A percentile compares a stretch with the other conserved stretches of the same genome.
Conservation (phyloP, 2,113 vertebrate genomes). For the Dryoscopus gambensis region DNA sequence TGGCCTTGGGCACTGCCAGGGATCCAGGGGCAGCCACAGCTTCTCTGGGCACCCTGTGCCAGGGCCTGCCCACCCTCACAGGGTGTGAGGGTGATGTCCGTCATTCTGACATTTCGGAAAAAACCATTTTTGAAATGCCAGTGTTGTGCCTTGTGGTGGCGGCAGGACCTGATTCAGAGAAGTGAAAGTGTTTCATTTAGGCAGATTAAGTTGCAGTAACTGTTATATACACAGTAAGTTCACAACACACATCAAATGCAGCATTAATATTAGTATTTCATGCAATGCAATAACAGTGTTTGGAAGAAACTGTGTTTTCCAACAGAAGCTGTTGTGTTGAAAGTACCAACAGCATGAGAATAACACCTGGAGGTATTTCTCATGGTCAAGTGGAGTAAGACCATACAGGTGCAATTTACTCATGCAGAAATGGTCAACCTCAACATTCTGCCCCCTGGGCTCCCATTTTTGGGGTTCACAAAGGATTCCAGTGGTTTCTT, state of each 20-base stretch:
- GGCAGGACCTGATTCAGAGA: not conserved
- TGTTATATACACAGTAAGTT: not conserved
- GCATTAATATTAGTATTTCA: not conserved
- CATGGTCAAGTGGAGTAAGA: slow-evolving; percentile 28
- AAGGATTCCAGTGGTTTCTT: slow-evolving; percentile 14
- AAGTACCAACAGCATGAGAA: not conserved
- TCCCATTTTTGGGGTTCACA: not conserved
- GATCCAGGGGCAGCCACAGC: not conserved
- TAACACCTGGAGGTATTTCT: slow-evolving; percentile 35
- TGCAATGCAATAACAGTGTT: not conserved
- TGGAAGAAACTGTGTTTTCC: not conserved
- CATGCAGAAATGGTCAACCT: not conserved
- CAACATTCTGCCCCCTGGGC: not conserved
- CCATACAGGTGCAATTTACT: not conserved
- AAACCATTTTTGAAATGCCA: not conserved
- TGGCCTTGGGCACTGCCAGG: not conserved
- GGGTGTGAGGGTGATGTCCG: not conserved
- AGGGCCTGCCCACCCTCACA: accelerated
- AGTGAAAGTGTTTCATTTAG: not conserved
- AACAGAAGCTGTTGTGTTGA: not conserved
- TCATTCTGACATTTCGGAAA: not conserved
- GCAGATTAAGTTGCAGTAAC: not conserved
- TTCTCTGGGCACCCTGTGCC: not conserved
- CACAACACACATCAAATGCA: not conserved
- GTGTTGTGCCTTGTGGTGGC: accelerated